Evolutionary conservation across 2,797 vertebrate species (phyloP), one percentile per base, ranked within the genome.

Genomic region (Alca torda): DNA sequence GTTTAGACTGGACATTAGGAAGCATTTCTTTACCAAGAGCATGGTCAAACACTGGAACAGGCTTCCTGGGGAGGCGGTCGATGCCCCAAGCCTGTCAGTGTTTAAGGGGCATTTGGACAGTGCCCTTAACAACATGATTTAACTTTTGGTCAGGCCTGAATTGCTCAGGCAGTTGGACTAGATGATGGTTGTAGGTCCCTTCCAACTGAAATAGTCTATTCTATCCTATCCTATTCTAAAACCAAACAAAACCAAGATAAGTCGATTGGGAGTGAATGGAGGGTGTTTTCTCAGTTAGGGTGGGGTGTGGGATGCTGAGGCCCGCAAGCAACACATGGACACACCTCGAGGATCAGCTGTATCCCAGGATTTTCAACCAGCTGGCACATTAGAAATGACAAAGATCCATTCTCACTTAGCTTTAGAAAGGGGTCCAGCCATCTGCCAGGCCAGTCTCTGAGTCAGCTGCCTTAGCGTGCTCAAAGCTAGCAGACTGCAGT

Each of bases 281-380:
- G 35, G 5, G 39, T 48, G 33, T 57, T 89, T 31, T 6, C 50
- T 46, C 35, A 28, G 1, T 19, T 3, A 0, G 20, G 10, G 60
- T 16, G 28, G 24, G 28, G 9, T 30, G 37, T 8, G 11, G 8
- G 16, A 20, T 45, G 10, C 26, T 12, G 60, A 61, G 20, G 15
- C 43, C 43, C 1, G 0, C 30, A 11, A 86, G 76, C 25, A n/a
- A 12, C 13, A 2, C 0, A 0, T 2, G 16, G 39, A 5, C 31
- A 8, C 68, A n/a, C 24, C 68, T 70, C 7, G 13, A 48, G 19
- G 16, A 26, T 73, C 74, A 41, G 46, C 68, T 28, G 17, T 37
- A 8, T 7, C 8, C 0, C 2, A 59, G n/a, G 57, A 24, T 61
- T 53, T 78, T 11, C 31, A 60, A 5, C 70, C 59, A 35, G 7